phyloP scores from a whole-genome alignment of 1,140 invertebrate genomes.

The Acromyrmex echinatior region DNA sequence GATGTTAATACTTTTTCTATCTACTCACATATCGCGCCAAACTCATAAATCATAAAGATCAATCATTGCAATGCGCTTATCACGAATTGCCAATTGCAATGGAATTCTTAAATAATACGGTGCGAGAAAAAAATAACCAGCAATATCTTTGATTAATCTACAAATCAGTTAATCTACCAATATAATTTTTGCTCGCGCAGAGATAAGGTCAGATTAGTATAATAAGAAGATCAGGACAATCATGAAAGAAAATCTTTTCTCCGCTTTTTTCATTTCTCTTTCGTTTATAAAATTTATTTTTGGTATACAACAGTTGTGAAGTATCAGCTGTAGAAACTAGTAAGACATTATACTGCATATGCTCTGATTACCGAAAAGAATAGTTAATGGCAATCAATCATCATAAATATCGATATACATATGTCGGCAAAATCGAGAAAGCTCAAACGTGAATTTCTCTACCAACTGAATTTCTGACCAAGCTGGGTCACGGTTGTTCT shows the following conservation, averaged over 20 bases:
- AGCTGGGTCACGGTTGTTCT: slow-evolving; percentile 73
- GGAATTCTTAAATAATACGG: slow-evolving; percentile 11
- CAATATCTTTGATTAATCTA: neutral
- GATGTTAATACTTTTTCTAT: neutral
- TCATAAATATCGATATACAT: neutral
- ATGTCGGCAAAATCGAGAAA: slow-evolving; percentile 29
- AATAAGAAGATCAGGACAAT: neutral
- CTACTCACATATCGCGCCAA: neutral
- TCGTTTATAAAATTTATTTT: neutral
- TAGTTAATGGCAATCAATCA: neutral
- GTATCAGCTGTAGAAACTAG: neutral
- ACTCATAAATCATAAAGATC: neutral
- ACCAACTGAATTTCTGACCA: neutral
- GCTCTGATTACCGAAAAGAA: neutral
- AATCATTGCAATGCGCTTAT: neutral
- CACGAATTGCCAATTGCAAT: neutral
- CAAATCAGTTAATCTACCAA: neutral
- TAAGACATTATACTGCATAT: neutral
- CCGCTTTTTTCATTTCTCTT: neutral
- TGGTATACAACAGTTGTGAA: neutral
- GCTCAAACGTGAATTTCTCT: slow-evolving; percentile 76
- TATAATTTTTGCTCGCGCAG: neutral
- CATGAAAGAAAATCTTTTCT: neutral
- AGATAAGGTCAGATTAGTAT: neutral
- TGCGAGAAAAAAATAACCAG: neutral